These are phyloP conservation scores for Apistogramma diplotaenia DNA, from an alignment of 2,113 vertebrate genomes.

Conservation along the genomic window DNA sequence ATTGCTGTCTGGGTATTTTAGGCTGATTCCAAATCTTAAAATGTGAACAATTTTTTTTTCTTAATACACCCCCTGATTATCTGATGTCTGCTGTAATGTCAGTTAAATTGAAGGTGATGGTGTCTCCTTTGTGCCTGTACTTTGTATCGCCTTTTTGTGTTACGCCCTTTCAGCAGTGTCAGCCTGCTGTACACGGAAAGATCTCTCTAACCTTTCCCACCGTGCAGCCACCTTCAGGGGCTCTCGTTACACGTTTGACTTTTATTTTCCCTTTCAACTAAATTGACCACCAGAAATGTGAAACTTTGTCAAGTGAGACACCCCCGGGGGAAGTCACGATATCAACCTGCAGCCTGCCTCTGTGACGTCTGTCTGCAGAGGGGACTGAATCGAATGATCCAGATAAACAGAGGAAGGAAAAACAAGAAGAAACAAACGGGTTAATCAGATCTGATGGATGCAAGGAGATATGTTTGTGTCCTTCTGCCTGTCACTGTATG, in stretches of 20 bases:
- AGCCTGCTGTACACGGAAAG: slow-evolving; percentile 5
- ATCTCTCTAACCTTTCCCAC: slow-evolving; percentile 33
- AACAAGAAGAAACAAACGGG: slow-evolving; percentile 28
- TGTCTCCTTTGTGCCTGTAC: background rate
- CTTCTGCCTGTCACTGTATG: slow-evolving; percentile 25
- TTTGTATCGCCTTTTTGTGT: background rate
- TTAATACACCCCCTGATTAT: background rate
- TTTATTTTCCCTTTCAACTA: slow-evolving; percentile 57
- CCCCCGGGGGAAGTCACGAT: slow-evolving; percentile 35
- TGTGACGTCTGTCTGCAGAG: slow-evolving; percentile 32
- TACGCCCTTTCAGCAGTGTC: slow-evolving; percentile 15
- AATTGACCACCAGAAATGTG: slow-evolving; percentile 64
- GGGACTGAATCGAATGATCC: slow-evolving; percentile 15
- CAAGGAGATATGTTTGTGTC: slow-evolving; percentile 30
- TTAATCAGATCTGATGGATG: slow-evolving; percentile 32
- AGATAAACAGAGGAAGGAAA: background rate
- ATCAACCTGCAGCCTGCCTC: slow-evolving; percentile 34
- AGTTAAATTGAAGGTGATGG: background rate
- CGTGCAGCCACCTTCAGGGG: slow-evolving; percentile 14
- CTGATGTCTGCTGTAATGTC: background rate
- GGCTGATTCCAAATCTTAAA: background rate
- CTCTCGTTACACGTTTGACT: slow-evolving; percentile 69
- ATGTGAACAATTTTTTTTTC: background rate
- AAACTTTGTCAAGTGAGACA: slow-evolving; percentile 64
- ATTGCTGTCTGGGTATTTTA: background rate